Percentiles rank a stretch among this genome's conserved stretches.
These are phyloP conservation scores for Eristalinus aeneus DNA, from an alignment of 2,888 invertebrate genomes.

Conservation along the genomic window DNA sequence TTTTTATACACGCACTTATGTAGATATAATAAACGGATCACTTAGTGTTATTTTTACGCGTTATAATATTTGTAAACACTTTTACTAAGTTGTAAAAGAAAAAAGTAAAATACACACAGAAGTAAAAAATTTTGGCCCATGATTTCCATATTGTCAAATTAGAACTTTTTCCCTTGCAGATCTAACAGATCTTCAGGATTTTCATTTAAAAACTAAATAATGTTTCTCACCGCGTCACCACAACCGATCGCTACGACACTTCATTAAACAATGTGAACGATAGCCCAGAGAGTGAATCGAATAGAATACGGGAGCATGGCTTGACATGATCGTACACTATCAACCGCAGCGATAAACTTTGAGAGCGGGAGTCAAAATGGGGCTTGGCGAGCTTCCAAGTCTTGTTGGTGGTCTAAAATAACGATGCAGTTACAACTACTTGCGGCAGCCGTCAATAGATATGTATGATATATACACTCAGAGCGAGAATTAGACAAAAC, in stretches of 20 bases:
- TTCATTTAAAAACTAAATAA: neutral
- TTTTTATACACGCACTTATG: neutral
- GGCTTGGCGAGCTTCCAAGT: slow-evolving; percentile 36
- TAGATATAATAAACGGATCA: neutral
- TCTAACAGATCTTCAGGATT: neutral
- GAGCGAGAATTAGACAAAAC: slow-evolving; percentile 14
- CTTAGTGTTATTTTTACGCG: slow-evolving; percentile 9
- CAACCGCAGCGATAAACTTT: slow-evolving; percentile 38
- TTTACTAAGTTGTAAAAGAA: slow-evolving; percentile 68
- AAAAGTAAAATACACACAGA: slow-evolving; percentile 73
- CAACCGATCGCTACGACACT: slow-evolving; percentile 62
- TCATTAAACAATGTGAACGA: neutral
- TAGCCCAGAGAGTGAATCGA: slow-evolving; percentile 29
- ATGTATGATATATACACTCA: slow-evolving; percentile 19
- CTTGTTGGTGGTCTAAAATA: slow-evolving; percentile 29
- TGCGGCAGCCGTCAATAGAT: slow-evolving; percentile 44
- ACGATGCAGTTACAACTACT: slow-evolving; percentile 7
- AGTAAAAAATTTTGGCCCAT: slow-evolving; percentile 73
- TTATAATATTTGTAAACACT: slow-evolving; percentile 60
- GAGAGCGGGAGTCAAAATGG: slow-evolving; percentile 39
- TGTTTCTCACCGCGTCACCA: slow-evolving; percentile 7
- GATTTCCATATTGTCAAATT: slow-evolving; percentile 72
- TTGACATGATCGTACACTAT: slow-evolving; percentile 32
- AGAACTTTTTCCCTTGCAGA: neutral
- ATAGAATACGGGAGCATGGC: slow-evolving; percentile 36